Conservation (phyloP, 2,888 invertebrate species). For the Diaphora mendica region DNA sequence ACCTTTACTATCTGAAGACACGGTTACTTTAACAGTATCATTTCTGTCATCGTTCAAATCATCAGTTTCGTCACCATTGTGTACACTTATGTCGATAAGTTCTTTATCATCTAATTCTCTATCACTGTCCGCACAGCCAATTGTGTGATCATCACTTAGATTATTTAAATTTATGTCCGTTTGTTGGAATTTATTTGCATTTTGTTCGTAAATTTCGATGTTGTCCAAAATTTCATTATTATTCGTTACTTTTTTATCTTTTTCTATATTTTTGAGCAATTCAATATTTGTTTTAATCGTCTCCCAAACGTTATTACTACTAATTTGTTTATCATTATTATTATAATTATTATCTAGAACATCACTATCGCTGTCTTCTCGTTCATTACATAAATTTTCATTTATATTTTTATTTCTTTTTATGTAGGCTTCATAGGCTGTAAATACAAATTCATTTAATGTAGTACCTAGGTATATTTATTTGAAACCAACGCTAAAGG, state of each 20-base stretch:
- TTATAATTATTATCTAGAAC: conserved; percentile 25
- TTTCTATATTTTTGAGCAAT: background rate
- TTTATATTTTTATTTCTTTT: conserved; percentile 52
- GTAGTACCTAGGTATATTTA: background rate
- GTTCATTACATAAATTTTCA: conserved; percentile 37
- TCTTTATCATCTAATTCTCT: conserved; percentile 11
- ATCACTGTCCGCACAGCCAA: conserved; percentile 25
- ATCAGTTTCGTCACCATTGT: conserved; percentile 20
- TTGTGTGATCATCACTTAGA: background rate
- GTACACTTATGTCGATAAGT: conserved; percentile 28
- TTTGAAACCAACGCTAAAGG: background rate
- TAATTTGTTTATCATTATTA: background rate
- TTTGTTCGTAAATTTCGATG: background rate
- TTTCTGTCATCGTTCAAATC: conserved; percentile 4
- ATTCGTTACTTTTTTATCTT: background rate
- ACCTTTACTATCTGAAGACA: conserved; percentile 50
- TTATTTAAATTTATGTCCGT: conserved; percentile 13
- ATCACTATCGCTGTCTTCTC: conserved; percentile 45
- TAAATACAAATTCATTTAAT: conserved; percentile 41
- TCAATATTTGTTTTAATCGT: conserved; percentile 23
- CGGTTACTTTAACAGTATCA: background rate
- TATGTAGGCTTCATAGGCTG: conserved; percentile 74
- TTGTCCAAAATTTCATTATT: background rate
- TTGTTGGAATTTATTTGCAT: conserved; percentile 21
- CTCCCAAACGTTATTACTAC: background rate